Conservation (phyloP, 2,797 vertebrate species). For the Enteromius radiatus region DNA sequence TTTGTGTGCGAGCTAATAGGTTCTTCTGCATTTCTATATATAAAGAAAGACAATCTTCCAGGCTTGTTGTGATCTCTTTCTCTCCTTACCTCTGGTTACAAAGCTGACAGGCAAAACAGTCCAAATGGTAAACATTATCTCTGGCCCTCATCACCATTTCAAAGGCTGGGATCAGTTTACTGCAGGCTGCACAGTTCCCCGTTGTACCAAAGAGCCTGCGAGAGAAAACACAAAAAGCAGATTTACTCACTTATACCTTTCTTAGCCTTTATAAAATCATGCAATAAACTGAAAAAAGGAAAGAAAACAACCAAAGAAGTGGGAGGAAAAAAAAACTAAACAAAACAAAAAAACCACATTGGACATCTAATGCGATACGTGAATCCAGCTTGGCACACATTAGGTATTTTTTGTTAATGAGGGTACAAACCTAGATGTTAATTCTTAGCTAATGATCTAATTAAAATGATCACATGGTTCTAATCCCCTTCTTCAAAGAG, state of each 20-base stretch:
- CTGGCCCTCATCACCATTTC: conserved; percentile 99
- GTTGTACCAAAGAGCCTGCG: conserved; percentile 98
- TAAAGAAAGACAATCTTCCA: conserved; percentile 58
- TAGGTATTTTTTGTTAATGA: conserved; percentile 75
- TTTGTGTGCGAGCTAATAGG: conserved; percentile 60
- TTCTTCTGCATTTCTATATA: conserved; percentile 60
- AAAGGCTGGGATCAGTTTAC: conserved; percentile 99
- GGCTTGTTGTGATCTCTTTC: conserved; percentile 62
- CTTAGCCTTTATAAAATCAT: conserved; percentile 68
- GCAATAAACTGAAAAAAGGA: conserved; percentile 62
- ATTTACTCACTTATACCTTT: conserved; percentile 70
- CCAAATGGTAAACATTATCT: conserved; percentile 99
- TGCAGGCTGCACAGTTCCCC: conserved; percentile 99
- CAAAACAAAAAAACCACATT: conserved; percentile 46
- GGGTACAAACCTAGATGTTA: conserved; percentile 77
- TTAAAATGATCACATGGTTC: conserved; percentile 82
- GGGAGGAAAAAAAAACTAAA: conserved; percentile 35
- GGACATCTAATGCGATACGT: conserved; percentile 57
- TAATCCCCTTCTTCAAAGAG: conserved; percentile 79
- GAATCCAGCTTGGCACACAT: conserved; percentile 70
- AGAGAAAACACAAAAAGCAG: conserved; percentile 64
- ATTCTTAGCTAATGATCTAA: conserved; percentile 81
- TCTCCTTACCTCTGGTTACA: conserved; percentile 99
- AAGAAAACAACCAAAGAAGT: conserved; percentile 53
- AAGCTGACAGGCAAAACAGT: conserved; percentile 99